A percentile compares a stretch with the other conserved stretches of the same genome.
Conservation (phyloP, 2,797 vertebrate species). For the Ctenopoma multispine region DNA sequence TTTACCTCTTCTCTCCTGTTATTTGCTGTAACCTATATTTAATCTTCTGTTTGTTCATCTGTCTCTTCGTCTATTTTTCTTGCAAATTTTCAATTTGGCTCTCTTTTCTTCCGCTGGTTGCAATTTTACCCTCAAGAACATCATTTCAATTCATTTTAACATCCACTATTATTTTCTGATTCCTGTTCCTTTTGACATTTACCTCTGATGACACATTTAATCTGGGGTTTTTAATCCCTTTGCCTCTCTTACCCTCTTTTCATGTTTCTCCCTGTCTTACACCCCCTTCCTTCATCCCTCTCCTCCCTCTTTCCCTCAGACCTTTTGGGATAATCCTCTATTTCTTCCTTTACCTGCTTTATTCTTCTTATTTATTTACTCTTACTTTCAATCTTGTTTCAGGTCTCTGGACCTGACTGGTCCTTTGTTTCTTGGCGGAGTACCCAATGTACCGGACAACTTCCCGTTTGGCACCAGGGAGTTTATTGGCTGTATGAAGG, state of each 20-base stretch:
- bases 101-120: slow-evolving; percentile 10
- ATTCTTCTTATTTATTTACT: slow-evolving; percentile 21
- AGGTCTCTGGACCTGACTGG: slow-evolving; percentile 87
- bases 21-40: slow-evolving; percentile 38
- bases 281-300: not conserved
- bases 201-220: slow-evolving; percentile 47
- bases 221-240: slow-evolving; percentile 49
- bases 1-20: slow-evolving; percentile 15
- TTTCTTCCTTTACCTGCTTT: slow-evolving; percentile 8
- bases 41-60: slow-evolving; percentile 56
- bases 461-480: slow-evolving; percentile 93
- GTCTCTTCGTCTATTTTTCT: slow-evolving; percentile 27
- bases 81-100: slow-evolving; percentile 22
- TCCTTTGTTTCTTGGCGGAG: slow-evolving; percentile 92
- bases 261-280: slow-evolving; percentile 25
- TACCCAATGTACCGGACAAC: slow-evolving; percentile 96
- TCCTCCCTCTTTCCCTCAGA: slow-evolving; percentile 4
- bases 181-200: slow-evolving; percentile 38
- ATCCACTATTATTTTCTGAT: slow-evolving; percentile 10
- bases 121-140: slow-evolving; percentile 23
- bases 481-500: slow-evolving; percentile 97
- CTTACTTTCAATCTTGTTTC: slow-evolving; percentile 12
- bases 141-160: slow-evolving; percentile 18
- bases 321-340: slow-evolving; percentile 25
- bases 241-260: slow-evolving; percentile 26